Evolutionary conservation across 2,888 invertebrate genomes (phyloP).

Genomic region (Idaea biselata): DNA sequence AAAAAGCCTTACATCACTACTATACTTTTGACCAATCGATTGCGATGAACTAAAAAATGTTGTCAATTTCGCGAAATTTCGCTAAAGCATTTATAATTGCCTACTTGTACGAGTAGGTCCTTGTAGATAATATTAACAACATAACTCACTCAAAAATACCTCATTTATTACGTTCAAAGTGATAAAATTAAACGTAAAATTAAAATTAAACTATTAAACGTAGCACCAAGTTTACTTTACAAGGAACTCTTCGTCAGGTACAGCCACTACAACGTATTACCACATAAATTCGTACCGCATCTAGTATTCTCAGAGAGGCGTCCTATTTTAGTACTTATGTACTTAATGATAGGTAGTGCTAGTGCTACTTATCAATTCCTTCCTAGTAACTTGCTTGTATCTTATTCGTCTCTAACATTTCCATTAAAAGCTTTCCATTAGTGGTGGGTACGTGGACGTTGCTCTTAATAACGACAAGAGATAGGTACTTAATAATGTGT

Average conservation of each 20-base stretch:
- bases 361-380: background rate
- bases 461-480: background rate
- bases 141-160: no score
- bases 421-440: slow-evolving; percentile 19
- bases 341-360: background rate
- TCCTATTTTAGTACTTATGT: background rate
- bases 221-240: background rate
- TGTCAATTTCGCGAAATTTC: no score
- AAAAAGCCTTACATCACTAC: no score
- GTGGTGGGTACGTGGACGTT: background rate
- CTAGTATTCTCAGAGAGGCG: background rate
- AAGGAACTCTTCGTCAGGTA: background rate
- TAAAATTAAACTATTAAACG: background rate
- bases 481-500: background rate
- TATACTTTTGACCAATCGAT: no score
- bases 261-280: background rate
- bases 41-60: no score
- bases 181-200: no score
- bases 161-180: no score
- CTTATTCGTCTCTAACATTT: slow-evolving; percentile 9
- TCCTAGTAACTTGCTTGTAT: background rate
- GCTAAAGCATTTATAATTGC: no score
- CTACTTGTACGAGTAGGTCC: no score
- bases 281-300: background rate
- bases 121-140: no score